Evolutionary conservation across 2,113 vertebrate genomes (phyloP).

Genomic region (Forbesichthys agassizii): DNA sequence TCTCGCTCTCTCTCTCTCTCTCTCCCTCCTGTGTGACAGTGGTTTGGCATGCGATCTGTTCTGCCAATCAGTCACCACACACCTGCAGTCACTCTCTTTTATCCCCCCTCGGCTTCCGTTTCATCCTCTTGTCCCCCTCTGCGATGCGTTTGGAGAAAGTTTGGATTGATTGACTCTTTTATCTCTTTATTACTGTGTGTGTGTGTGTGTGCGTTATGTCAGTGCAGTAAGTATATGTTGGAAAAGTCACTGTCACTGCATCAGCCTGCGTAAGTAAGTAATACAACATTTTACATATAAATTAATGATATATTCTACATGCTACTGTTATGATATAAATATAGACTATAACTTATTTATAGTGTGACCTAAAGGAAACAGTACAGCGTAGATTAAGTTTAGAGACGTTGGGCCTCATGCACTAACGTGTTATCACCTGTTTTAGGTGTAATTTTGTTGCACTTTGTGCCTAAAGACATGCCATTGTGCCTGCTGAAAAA

Average conservation of each 20-base stretch:
- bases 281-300: no score
- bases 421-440: no score
- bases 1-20: not conserved
- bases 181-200: conserved; percentile 35
- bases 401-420: no score
- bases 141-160: conserved; percentile 53
- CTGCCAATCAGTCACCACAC: conserved; percentile 59
- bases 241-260: conserved; percentile 9
- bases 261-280: conserved; percentile 1
- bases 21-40: conserved; percentile 37
- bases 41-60: conserved; percentile 57
- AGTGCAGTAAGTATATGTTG: not conserved
- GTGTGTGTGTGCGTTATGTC: not conserved
- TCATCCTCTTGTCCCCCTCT: conserved; percentile 41
- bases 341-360: no score
- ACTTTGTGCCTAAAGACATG: no score
- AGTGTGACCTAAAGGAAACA: no score
- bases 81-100: not conserved
- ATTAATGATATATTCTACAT: no score
- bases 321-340: no score
- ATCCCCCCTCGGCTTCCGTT: conserved; percentile 1
- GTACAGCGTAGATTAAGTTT: no score
- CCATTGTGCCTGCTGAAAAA: no score
- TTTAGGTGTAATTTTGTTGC: no score
- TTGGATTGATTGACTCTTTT: conserved; percentile 54